Base-by-base conservation (phyloP, 1,140 invertebrate species). In the Notospermus geniculatus region DNA sequence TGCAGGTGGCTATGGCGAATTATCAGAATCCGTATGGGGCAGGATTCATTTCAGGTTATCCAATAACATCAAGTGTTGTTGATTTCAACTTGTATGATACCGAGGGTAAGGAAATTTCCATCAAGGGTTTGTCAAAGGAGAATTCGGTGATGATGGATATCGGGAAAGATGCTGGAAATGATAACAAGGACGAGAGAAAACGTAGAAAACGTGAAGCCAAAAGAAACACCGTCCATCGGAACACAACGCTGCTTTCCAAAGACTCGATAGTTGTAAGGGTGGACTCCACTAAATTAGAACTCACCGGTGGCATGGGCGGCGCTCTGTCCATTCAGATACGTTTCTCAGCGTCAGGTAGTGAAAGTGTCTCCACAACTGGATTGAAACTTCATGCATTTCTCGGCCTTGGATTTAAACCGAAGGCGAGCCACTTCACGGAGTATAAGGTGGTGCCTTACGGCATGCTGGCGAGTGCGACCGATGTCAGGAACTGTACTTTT, bases 401-500 rank as follows among this genome's bases (percentile, higher is more conserved):
- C 1, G 71, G 72, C n/a, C 59, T 62, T 30, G 65, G 62, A 22
- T 68, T 61, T 66, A 59, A 58, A 17, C 63, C 72, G 7, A 59
- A 60, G 11, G 46, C 46, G 22, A 55, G 36, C 15, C 55, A 17
- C 2, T 66, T 66, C 56, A 59, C 59, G 25, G 52, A 59, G 9
- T 61, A 45, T 1, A 22, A 23, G 17, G n/a, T 13, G n/a, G 9
- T 63, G 25, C 43, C 23, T 1, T 23, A 30, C 5, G 60, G 39
- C n/a, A 57, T 60, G 54, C 57, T 65, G 52, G 45, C 53, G 29
- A 32, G 53, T 28, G 22, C 28, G 22, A n/a, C 60, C 32, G 68
- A 74, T 52, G 72, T 76, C 54, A 59, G 64, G 22, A 30, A 61
- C 0, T 76, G 72, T 56, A 76, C 75, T 2, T 70, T 77, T 60